Conservation (phyloP, 1,140 invertebrate genomes). For the Pseudachorutes palmiensis region DNA sequence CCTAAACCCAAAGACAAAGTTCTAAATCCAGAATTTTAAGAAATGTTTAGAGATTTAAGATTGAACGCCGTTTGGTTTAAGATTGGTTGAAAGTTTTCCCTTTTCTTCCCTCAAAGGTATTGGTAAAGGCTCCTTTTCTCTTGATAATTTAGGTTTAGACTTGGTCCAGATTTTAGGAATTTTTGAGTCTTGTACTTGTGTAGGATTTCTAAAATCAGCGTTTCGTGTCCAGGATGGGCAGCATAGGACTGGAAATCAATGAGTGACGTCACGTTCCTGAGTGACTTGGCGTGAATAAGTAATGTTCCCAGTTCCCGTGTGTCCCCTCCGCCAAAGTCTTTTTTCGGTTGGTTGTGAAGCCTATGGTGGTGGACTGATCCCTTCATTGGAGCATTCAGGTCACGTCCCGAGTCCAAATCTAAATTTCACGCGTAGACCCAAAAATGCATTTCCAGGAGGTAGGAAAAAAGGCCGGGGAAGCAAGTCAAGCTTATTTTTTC, state of each 20-base stretch:
- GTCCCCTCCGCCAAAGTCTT: not conserved
- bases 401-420: slow-evolving; percentile 36
- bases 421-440: slow-evolving; percentile 37
- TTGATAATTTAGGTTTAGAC: too few species aligned
- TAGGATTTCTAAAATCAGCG: not conserved
- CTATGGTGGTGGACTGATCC: not conserved
- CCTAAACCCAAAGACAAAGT: too few species aligned
- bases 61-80: too few species aligned
- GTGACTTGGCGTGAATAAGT: slow-evolving; percentile 12
- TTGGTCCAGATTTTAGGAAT: too few species aligned
- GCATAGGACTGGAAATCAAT: too few species aligned
- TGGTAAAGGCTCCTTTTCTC: too few species aligned
- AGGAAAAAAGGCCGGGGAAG: not conserved
- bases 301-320: not conserved
- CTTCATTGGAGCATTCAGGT: slow-evolving; percentile 25
- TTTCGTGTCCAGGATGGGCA: not conserved
- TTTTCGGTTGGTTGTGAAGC: not conserved
- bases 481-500: slow-evolving; percentile 22
- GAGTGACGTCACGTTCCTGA: slow-evolving; percentile 12
- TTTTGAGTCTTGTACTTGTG: not conserved
- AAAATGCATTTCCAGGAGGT: slow-evolving; percentile 26
- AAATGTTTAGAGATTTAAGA: too few species aligned
- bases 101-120: too few species aligned
- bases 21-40: too few species aligned
- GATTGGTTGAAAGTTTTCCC: too few species aligned